These are phyloP conservation scores for Notolabrus celidotus DNA, from an alignment of 2,797 vertebrate species.

Conservation along the genomic window DNA sequence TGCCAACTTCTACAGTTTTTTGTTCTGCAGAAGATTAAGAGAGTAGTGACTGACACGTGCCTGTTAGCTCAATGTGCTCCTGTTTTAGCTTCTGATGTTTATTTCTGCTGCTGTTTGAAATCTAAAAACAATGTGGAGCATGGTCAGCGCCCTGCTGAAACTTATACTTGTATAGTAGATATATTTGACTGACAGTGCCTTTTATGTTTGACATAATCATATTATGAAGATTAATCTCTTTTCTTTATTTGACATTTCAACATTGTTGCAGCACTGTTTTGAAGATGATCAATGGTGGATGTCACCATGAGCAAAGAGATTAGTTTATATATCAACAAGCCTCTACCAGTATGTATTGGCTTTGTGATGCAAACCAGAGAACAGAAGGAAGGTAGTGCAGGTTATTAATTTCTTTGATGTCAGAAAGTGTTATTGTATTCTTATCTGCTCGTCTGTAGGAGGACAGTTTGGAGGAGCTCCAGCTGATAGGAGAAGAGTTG, in stretches of 20 bases:
- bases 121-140: slow-evolving; percentile 11
- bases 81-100: slow-evolving; percentile 36
- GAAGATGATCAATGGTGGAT: slow-evolving; percentile 27
- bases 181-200: slow-evolving; percentile 15
- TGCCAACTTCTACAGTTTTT: slow-evolving; percentile 65
- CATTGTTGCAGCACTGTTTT: slow-evolving; percentile 56
- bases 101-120: slow-evolving; percentile 61
- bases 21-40: slow-evolving; percentile 35
- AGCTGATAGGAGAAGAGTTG: slow-evolving; percentile 16
- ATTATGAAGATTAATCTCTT: slow-evolving; percentile 5
- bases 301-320: slow-evolving; percentile 42
- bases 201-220: slow-evolving; percentile 15
- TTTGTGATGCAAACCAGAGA: slow-evolving; percentile 17
- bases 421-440: slow-evolving; percentile 8
- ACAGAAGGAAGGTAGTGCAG: slow-evolving; percentile 17
- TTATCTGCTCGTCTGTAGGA: slow-evolving; percentile 17
- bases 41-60: slow-evolving; percentile 46
- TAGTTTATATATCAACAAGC: slow-evolving; percentile 28
- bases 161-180: neutral
- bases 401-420: slow-evolving; percentile 27
- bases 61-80: slow-evolving; percentile 48
- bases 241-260: slow-evolving; percentile 36
- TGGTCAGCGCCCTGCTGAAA: slow-evolving; percentile 15
- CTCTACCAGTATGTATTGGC: neutral
- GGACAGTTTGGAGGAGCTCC: slow-evolving; percentile 12